Evolutionary conservation across 92 coral and sea anemone species (phyloP).

Genomic region (Epizoanthus scotinus): DNA sequence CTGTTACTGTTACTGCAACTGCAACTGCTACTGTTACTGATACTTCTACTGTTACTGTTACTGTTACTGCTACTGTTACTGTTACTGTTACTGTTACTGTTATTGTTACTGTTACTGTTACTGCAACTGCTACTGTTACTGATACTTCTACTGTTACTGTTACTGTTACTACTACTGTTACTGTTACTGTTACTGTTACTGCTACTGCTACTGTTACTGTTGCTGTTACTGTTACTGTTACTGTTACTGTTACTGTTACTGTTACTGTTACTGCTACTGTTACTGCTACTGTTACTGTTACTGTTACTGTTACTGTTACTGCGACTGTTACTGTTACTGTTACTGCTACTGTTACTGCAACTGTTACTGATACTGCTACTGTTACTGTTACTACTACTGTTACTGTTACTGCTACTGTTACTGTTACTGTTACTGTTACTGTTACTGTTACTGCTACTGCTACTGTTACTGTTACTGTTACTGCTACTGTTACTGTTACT

Average conservation of each 20-base stretch:
- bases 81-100: no score
- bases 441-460: no score
- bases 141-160: neutral
- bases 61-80: no score
- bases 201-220: neutral
- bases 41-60: no score
- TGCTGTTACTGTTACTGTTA: slow-evolving; percentile 3
- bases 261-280: neutral
- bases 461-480: no score
- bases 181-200: neutral
- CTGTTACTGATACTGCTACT: neutral
- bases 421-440: no score
- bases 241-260: neutral
- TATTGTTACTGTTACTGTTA: no score
- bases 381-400: no score
- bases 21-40: no score
- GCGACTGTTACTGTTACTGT: neutral
- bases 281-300: neutral
- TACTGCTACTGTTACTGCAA: neutral
- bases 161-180: neutral
- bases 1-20: no score
- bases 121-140: neutral
- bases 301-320: slow-evolving; percentile 1
- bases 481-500: no score
- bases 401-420: no score